Base-by-base conservation (phyloP, 1,140 invertebrate genomes). In the Hylaeus anthracinus region DNA sequence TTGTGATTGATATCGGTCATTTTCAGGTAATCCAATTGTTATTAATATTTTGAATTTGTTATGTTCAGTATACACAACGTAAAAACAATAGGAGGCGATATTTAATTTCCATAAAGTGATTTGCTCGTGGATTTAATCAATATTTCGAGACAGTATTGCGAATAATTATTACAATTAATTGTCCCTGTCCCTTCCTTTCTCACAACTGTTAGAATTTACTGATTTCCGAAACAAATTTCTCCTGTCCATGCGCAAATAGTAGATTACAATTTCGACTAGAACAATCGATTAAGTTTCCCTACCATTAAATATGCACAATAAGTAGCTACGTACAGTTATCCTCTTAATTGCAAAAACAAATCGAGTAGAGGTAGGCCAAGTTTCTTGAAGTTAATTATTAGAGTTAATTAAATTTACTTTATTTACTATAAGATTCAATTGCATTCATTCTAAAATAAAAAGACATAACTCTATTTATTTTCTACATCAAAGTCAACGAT, bases 181-280 rank as follows among this genome's bases (percentile, higher is more conserved):
- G 48, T 43, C 15, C 39, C 12, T 10, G 6, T 51, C 12, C 5
- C 4, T 63, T 39, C n/a, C 15, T 26, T 12, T 43, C 6, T 45
- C 5, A 3, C n/a, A 9, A 10, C 12, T n/a, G 1, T 51, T 41
- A 39, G 9, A 2, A 48, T 73, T n/a, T 53, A 8, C 8, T 8
- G 39, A 67, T 66, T 48, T 2, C 26, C 41, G 4, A 37, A 60
- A 39, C 0, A 26, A 76, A 48, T 48, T 41, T 51, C n/a, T 61
- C 75, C 70, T 78, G 75, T 78, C 56, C 67, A 71, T 56, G 75
- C 75, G 75, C 75, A 78, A 70, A 78, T 67, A n/a, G 39, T 60
- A 77, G 26, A 58, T 41, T 76, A 56, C 41, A 67, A 51, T 76
- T 66, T 58, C 51, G 9, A 55, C 39, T 45, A 10, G 43, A 43